phyloP scores from a whole-genome alignment of 1,140 invertebrate species.

The Microplitis demolitor region DNA sequence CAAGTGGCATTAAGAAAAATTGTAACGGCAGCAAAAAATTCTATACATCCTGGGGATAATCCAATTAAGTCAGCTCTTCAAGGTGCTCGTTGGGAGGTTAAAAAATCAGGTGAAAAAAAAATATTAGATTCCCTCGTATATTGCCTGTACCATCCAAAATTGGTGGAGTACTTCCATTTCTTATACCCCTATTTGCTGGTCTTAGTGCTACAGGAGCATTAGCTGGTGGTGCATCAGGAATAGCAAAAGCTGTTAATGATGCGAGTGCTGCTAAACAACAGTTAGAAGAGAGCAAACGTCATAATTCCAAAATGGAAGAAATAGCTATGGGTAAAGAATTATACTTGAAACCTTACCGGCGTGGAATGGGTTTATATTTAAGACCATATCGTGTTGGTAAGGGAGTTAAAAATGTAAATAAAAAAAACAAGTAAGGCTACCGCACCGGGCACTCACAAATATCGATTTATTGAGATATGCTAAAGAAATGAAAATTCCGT shows the following conservation, averaged over 20 bases:
- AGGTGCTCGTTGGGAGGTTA: neutral
- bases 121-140: slow-evolving; percentile 3
- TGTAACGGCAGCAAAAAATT: too few species aligned
- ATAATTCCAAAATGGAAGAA: slow-evolving; percentile 42
- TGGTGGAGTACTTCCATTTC: slow-evolving; percentile 15
- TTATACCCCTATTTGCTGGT: slow-evolving; percentile 22
- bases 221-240: slow-evolving; percentile 30
- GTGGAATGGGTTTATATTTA: slow-evolving; percentile 35
- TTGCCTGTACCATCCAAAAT: slow-evolving; percentile 19
- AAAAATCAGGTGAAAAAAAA: neutral
- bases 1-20: too few species aligned
- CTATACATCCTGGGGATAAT: neutral
- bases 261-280: slow-evolving; percentile 37
- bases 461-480: slow-evolving; percentile 33
- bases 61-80: neutral
- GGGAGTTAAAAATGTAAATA: too few species aligned
- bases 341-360: slow-evolving; percentile 41
- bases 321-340: slow-evolving; percentile 44
- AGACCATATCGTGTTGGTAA: neutral
- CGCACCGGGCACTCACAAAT: slow-evolving; percentile 33
- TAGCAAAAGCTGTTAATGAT: slow-evolving; percentile 37
- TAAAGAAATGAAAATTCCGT: slow-evolving; percentile 30
- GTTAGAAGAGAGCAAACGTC: slow-evolving; percentile 34
- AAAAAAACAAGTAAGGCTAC: slow-evolving; percentile 23
- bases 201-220: slow-evolving; percentile 27